Base-by-base conservation (phyloP, 2,888 invertebrate genomes). In the Perizoma affinitatum region DNA sequence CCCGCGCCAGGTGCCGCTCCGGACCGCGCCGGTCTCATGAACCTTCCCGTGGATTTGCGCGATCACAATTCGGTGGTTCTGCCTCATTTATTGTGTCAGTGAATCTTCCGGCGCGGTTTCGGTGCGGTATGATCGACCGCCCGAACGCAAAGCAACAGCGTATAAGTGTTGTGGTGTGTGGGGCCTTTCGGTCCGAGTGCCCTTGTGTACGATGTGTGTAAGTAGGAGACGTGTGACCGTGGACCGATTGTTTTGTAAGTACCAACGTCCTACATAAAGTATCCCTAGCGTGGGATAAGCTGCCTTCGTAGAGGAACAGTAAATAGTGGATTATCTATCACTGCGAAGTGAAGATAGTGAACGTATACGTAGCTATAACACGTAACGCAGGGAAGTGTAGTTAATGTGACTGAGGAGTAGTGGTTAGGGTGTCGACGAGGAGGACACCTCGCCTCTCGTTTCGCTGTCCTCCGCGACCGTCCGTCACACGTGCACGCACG, bases 21-120 rank as follows among this genome's bases (percentile, higher is more conserved):
- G 93, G 91, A 91, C 93, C 93, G 93, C 93, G 93, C 93, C 93
- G 93, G 91, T 92, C 93, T 93, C 90, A 89, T 79, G 84, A 90
- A 86, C 90, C 90, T 88, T 89, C 90, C 90, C 84, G 88, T 90
- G 93, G 93, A 93, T 93, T 92, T 92, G 92, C 91, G 88, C 90
- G 87, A 88, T 90, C 88, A 82, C 87, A 89, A 88, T 87, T 89
- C 83, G 88, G 86, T 89, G 87, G 80, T 88, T 87, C 81, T 83
- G 77, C 84, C 84, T 83, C 84, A 86, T 84, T 88, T 84, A 84
- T 83, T 83, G 91, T 88, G 81, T 84, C 77, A 86, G 90, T 89
- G 90, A 83, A 86, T 82, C 83, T 82, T 74, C 80, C 81, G 88
- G 88, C 87, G 86, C 86, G 87, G 89, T 81, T 79, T 78, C 80